Conservation (phyloP, 2,797 vertebrate species). For the Diglossa cyanea region DNA sequence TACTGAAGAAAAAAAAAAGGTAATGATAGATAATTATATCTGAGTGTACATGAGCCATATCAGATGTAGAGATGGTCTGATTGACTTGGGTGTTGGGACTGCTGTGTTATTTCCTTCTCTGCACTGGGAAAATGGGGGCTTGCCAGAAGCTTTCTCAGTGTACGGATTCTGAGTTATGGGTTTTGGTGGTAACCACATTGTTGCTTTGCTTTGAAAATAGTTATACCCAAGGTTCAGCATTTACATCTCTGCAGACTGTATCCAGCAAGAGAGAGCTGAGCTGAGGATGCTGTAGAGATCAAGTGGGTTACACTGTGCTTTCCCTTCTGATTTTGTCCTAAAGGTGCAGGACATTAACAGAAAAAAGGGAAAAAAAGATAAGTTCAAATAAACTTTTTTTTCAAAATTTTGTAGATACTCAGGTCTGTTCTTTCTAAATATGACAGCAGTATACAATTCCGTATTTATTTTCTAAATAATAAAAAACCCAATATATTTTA, state of each 20-base stretch:
- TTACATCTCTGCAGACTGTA: background rate
- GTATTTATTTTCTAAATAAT: background rate
- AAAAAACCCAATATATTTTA: background rate
- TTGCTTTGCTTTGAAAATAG: background rate
- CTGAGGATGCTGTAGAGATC: background rate
- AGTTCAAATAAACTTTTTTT: background rate
- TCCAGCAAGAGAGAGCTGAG: background rate
- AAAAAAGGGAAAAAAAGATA: background rate
- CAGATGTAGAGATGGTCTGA: background rate
- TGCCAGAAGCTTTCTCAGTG: background rate
- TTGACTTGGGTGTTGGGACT: background rate
- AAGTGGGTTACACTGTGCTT: background rate
- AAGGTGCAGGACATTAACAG: background rate
- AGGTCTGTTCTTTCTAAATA: background rate
- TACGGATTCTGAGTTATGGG: background rate
- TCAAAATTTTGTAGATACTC: background rate
- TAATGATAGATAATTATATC: constrained; percentile 45
- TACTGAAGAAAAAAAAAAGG: background rate
- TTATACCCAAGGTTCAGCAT: background rate
- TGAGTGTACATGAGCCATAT: background rate
- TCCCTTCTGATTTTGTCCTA: background rate
- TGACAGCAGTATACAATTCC: background rate
- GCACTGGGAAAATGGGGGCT: background rate
- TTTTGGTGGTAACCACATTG: background rate
- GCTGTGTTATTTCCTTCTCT: background rate